Evolutionary conservation across 2,113 vertebrate genomes (phyloP).

Genomic region (Engraulis encrasicolus): DNA sequence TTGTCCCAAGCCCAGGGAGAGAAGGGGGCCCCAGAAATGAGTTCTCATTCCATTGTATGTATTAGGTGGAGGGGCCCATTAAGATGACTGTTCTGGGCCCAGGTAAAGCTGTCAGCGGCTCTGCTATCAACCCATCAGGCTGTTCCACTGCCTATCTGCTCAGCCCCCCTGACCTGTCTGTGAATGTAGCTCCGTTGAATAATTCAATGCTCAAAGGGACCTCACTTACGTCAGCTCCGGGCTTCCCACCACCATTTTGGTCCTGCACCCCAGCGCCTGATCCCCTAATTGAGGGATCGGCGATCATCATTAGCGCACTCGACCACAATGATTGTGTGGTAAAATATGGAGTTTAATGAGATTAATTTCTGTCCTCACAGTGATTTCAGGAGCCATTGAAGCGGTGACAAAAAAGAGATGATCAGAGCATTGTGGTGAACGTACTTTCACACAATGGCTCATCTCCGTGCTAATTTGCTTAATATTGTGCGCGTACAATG

Average conservation of each 20-base stretch:
- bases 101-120: no score
- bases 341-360: constrained; percentile 67
- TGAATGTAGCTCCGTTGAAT: neutral
- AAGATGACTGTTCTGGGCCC: no score
- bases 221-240: neutral
- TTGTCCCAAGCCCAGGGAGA: no score
- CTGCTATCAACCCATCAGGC: no score
- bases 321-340: neutral
- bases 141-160: neutral
- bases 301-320: neutral
- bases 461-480: constrained; percentile 67
- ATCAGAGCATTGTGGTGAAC: constrained; percentile 65
- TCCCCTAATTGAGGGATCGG: neutral
- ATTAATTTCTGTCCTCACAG: constrained; percentile 65
- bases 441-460: constrained; percentile 58
- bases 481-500: constrained; percentile 67
- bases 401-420: constrained; percentile 65
- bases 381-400: constrained; percentile 63
- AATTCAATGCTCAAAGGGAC: neutral
- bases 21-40: no score
- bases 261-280: neutral
- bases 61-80: no score
- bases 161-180: neutral
- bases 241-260: neutral
- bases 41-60: no score